Percentiles rank a stretch among this genome's conserved stretches.
Conservation (phyloP, 2,113 vertebrate genomes). For the Australoheros scitulus region DNA sequence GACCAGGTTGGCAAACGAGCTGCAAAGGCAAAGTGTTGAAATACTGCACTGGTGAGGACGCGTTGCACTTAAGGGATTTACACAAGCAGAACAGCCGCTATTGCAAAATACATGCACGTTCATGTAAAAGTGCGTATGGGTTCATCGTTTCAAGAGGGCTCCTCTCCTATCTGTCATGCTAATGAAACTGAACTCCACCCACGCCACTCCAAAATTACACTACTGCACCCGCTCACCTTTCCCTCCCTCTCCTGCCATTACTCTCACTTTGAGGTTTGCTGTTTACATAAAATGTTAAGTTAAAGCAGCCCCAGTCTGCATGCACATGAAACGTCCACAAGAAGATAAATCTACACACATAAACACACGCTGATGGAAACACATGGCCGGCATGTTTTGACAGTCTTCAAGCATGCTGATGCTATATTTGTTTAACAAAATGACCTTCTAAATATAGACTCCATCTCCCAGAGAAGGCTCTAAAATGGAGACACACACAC, state of each 20-base stretch:
- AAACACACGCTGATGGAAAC: conserved; percentile 37
- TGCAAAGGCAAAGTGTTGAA: conserved; percentile 28
- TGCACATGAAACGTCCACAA: not conserved
- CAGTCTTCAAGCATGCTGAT: conserved; percentile 43
- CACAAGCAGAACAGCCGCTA: conserved; percentile 16
- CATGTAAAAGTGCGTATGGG: conserved; percentile 3
- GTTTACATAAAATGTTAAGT: conserved; percentile 41
- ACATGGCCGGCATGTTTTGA: conserved; percentile 54
- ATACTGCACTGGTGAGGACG: conserved; percentile 1
- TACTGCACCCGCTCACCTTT: not conserved
- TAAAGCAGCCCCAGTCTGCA: conserved; percentile 34
- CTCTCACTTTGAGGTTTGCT: not conserved
- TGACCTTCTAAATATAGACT: conserved; percentile 66
- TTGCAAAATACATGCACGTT: conserved; percentile 31
- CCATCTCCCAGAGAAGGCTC: conserved; percentile 34
- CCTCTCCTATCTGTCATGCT: conserved; percentile 26
- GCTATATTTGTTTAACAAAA: conserved; percentile 71
- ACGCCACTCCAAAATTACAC: not conserved
- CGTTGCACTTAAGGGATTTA: conserved; percentile 21
- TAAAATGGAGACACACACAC: conserved; percentile 57
- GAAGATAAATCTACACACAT: conserved; percentile 21
- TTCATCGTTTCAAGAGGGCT: conserved; percentile 9
- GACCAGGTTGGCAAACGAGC: not conserved
- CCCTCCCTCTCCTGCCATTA: not conserved
- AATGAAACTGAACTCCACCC: conserved; percentile 44